Evolutionary conservation across 2,888 invertebrate species (phyloP).

Genomic region (Sinohyriopsis cumingii): DNA sequence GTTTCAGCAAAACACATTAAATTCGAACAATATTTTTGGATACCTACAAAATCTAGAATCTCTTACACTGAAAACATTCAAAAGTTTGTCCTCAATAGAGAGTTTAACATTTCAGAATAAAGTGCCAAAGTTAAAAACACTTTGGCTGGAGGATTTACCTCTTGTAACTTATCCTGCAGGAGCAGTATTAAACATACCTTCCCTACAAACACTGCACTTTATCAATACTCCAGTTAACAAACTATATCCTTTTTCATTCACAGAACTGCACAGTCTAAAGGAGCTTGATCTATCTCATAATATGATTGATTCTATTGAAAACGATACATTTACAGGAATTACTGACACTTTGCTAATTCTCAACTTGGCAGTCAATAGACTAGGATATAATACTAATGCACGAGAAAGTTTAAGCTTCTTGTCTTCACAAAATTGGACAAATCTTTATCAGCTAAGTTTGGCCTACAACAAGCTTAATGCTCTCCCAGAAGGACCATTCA

Average conservation of each 20-base stretch:
- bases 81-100: constrained; percentile 11
- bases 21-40: constrained; percentile 17
- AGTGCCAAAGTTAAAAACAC: constrained; percentile 26
- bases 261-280: constrained; percentile 12
- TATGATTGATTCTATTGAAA: constrained; percentile 9
- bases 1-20: constrained; percentile 23
- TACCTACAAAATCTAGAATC: constrained; percentile 31
- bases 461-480: constrained; percentile 36
- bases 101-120: constrained; percentile 18
- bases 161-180: constrained; percentile 33
- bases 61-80: constrained; percentile 29
- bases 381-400: background rate
- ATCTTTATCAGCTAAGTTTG: constrained; percentile 42
- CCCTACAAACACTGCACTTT: constrained; percentile 33
- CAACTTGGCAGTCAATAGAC: constrained; percentile 13
- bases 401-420: constrained; percentile 11
- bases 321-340: constrained; percentile 21
- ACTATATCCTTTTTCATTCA: constrained; percentile 26
- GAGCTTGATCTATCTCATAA: constrained; percentile 17
- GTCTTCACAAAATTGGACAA: constrained; percentile 20
- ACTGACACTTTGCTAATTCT: constrained; percentile 22
- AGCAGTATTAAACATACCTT: constrained; percentile 25
- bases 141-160: constrained; percentile 25
- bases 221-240: constrained; percentile 31
- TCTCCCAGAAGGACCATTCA: constrained; percentile 45